Evolutionary conservation across 1,140 invertebrate species (phyloP).

Genomic region (Battus philenor): DNA sequence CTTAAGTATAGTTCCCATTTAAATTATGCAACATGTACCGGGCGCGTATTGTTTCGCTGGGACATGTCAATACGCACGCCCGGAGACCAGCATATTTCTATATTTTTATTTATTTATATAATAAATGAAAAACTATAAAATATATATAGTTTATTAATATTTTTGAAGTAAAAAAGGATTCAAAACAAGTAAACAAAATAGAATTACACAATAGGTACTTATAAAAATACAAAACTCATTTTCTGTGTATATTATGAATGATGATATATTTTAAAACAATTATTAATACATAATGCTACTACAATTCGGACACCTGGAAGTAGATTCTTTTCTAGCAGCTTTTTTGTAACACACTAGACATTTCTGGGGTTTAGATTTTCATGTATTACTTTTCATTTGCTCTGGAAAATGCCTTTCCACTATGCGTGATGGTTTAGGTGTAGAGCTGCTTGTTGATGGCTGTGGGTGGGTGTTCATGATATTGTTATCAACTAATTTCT

Average conservation of each 20-base stretch:
- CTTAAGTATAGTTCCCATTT: constrained; percentile 11
- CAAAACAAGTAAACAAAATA: constrained; percentile 18
- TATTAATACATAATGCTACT: constrained; percentile 14
- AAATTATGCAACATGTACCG: constrained; percentile 12
- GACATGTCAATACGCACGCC: constrained; percentile 7
- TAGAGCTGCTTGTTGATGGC: neutral
- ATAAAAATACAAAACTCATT: constrained; percentile 17
- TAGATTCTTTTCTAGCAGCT: constrained; percentile 19
- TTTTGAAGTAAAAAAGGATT: constrained; percentile 21
- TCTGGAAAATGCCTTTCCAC: constrained; percentile 12
- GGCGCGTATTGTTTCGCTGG: constrained; percentile 8
- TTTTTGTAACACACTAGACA: constrained; percentile 19
- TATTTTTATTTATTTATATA: constrained; percentile 14
- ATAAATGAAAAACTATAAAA: constrained; percentile 16
- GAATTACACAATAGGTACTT: constrained; percentile 18
- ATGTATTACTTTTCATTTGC: constrained; percentile 11
- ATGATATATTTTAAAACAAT: constrained; percentile 17
- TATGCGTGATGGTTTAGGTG: constrained; percentile 2
- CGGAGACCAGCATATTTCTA: constrained; percentile 12
- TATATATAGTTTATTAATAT: constrained; percentile 19
- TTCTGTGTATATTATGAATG: no score
- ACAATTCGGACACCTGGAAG: constrained; percentile 16
- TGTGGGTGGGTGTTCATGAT: constrained; percentile 1
- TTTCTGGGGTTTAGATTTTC: constrained; percentile 15
- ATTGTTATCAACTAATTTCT: constrained; percentile 1